These are phyloP conservation scores for Ylistrum balloti DNA, from an alignment of 1,140 invertebrate genomes.

Conservation along the genomic window DNA sequence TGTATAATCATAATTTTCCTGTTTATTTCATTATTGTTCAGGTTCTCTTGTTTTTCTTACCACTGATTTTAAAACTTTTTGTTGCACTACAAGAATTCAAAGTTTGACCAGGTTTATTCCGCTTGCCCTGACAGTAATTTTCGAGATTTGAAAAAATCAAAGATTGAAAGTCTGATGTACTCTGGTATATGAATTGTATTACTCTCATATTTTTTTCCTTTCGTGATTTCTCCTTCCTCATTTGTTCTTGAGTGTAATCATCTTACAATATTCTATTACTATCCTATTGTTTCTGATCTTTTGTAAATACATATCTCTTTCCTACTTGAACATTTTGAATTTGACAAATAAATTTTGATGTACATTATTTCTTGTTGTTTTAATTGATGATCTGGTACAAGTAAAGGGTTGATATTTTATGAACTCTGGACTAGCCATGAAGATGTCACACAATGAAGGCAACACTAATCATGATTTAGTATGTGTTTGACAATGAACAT, in stretches of 20 bases:
- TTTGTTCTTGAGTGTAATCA: neutral
- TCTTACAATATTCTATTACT: neutral
- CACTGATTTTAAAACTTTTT: neutral
- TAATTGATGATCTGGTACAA: neutral
- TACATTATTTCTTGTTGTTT: neutral
- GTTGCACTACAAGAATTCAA: neutral
- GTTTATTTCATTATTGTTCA: slow-evolving; percentile 21
- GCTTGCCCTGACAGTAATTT: too few relatives aligned
- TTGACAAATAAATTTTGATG: slow-evolving; percentile 36
- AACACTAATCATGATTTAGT: too few relatives aligned
- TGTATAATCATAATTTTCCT: slow-evolving; percentile 35
- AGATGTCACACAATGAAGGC: too few relatives aligned
- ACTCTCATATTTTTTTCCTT: too few relatives aligned
- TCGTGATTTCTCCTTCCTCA: too few relatives aligned
- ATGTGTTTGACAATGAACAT: too few relatives aligned
- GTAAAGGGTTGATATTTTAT: too few relatives aligned
- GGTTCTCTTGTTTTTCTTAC: neutral
- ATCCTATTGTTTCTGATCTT: neutral
- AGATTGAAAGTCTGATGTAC: too few relatives aligned
- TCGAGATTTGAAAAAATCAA: too few relatives aligned
- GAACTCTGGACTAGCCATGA: too few relatives aligned
- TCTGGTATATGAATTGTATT: too few relatives aligned
- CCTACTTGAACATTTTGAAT: slow-evolving; percentile 7
- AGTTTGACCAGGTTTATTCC: too few relatives aligned
- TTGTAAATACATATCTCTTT: neutral